phyloP scores from a whole-genome alignment of 2,888 invertebrate species.

The Cactoblastis cactorum region DNA sequence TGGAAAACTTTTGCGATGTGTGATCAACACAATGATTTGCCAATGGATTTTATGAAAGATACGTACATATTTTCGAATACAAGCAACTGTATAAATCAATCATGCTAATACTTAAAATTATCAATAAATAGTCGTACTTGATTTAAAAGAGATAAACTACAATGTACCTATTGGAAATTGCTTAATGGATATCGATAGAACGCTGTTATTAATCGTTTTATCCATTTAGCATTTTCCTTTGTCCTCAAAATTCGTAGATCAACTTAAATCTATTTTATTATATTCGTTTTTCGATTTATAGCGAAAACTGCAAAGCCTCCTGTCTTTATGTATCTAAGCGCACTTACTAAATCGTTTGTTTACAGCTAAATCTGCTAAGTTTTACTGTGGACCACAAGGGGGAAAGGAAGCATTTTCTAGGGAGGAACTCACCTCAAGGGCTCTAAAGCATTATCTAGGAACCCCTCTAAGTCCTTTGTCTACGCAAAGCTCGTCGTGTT shows the following conservation, averaged over 20 bases:
- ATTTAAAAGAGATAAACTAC: constrained; percentile 1
- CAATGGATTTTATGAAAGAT: constrained; percentile 41
- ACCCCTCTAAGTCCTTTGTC: constrained; percentile 50
- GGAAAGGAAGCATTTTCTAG: constrained; percentile 40
- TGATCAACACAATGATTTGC: constrained; percentile 44
- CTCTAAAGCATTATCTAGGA: constrained; percentile 57
- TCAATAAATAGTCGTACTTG: constrained; percentile 8
- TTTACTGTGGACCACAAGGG: constrained; percentile 41
- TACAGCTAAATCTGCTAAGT: constrained; percentile 53
- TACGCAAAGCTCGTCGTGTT: constrained; percentile 64
- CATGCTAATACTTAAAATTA: constrained; percentile 32
- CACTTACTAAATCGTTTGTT: constrained; percentile 49
- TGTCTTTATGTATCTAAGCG: constrained; percentile 48
- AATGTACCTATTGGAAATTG: constrained; percentile 18
- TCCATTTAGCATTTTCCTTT: constrained; percentile 29
- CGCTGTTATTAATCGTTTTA: constrained; percentile 8
- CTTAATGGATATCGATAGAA: constrained; percentile 17
- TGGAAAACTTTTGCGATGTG: constrained; percentile 26
- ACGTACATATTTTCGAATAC: constrained; percentile 37
- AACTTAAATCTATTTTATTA: constrained; percentile 22
- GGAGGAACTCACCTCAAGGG: constrained; percentile 31
- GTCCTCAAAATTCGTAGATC: constrained; percentile 20
- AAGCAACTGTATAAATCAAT: constrained; percentile 36
- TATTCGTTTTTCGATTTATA: constrained; percentile 30
- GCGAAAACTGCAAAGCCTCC: constrained; percentile 58